phyloP scores from a whole-genome alignment of 2,888 invertebrate species.

The Hirtodrosophila histrioides region DNA sequence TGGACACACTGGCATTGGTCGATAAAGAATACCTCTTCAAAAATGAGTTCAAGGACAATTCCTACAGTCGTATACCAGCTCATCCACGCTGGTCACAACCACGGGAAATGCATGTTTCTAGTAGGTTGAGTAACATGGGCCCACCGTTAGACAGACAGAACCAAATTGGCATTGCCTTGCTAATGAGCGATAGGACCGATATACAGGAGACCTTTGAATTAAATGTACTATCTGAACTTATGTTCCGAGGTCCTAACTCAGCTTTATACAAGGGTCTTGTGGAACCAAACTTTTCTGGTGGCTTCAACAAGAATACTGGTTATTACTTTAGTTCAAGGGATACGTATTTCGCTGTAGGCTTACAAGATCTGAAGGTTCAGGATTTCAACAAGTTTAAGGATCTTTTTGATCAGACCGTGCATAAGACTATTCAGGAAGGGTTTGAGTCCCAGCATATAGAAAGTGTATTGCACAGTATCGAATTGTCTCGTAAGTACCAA shows the following conservation, averaged over 20 bases:
- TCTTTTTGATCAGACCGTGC: conserved; percentile 90
- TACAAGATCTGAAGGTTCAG: conserved; percentile 90
- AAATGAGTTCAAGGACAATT: conserved; percentile 86
- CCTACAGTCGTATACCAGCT: conserved; percentile 88
- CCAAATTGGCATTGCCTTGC: conserved; percentile 91
- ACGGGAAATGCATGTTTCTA: conserved; percentile 87
- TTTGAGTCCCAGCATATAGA: conserved; percentile 93
- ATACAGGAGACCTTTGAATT: conserved; percentile 91
- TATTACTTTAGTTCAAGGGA: conserved; percentile 88
- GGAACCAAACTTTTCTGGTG: conserved; percentile 94
- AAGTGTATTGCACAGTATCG: conserved; percentile 93
- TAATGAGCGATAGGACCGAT: conserved; percentile 92
- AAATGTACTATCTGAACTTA: conserved; percentile 91
- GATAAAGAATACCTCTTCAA: conserved; percentile 89
- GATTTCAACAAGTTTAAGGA: conserved; percentile 90
- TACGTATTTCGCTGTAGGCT: conserved; percentile 92
- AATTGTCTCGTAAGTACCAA: conserved; percentile 93
- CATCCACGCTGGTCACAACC: conserved; percentile 91
- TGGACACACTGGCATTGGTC: conserved; percentile 90
- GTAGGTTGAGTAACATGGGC: conserved; percentile 92
- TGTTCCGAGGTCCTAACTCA: conserved; percentile 94
- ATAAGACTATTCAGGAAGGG: conserved; percentile 89
- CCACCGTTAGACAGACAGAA: conserved; percentile 93
- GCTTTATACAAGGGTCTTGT: conserved; percentile 95
- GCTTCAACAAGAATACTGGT: conserved; percentile 92